Evolutionary conservation across 1,140 invertebrate species (phyloP).

Genomic region (Bradynema listronoti): DNA sequence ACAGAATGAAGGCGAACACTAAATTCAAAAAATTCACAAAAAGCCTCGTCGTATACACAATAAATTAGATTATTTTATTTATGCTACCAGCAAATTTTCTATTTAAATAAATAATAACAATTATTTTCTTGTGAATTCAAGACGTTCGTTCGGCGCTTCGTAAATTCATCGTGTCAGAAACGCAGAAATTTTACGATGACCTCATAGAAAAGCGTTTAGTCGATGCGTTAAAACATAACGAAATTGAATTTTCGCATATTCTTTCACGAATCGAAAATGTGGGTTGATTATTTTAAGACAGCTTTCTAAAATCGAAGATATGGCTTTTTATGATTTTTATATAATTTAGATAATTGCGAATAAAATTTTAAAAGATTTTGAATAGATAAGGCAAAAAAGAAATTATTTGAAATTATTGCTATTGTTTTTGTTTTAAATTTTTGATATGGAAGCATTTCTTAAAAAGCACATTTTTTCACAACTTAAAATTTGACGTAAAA

Average conservation of each 20-base stretch:
- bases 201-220: neutral
- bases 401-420: too few relatives aligned
- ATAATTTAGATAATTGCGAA: too few relatives aligned
- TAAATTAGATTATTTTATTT: neutral
- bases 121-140: neutral
- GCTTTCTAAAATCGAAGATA: too few relatives aligned
- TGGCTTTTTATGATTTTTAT: too few relatives aligned
- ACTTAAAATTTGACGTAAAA: neutral
- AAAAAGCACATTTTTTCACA: neutral
- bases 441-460: neutral
- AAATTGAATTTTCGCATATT: too few relatives aligned
- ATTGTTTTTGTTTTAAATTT: too few relatives aligned
- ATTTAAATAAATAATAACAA: neutral
- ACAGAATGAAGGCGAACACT: too few relatives aligned
- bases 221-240: neutral
- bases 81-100: neutral
- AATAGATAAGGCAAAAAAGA: too few relatives aligned
- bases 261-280: too few relatives aligned
- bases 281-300: too few relatives aligned
- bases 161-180: constrained; percentile 2
- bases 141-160: neutral
- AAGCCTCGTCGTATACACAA: neutral
- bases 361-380: too few relatives aligned
- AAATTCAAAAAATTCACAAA: neutral
- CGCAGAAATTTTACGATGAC: constrained; percentile 2